Evolutionary conservation across 2,888 invertebrate genomes (phyloP), one percentile per base, ranked within the genome.

Genomic region (Linnaemya tessellans): DNA sequence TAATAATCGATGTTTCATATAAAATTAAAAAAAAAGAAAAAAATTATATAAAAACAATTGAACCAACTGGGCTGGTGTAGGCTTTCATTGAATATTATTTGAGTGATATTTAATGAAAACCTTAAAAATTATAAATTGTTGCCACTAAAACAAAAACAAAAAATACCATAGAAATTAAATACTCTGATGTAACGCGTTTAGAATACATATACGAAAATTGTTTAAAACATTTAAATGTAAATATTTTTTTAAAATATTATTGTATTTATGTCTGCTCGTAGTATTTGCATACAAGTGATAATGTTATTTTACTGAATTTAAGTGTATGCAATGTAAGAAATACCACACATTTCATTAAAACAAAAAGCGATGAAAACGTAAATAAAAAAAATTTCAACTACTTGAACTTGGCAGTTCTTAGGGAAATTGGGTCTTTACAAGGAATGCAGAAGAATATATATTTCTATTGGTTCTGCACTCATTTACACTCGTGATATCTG

Each of bases 1-100:
- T 75, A 60, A 70, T n/a, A 65, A 18, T 46, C 49, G 46, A 78
- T 73, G 83, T 74, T 73, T 73, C n/a, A 11, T 38, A 20, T 15
- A 35, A 9, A 56, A 82, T 38, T 56, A 5, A 3, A 30, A 30
- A 30, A 30, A 56, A 82, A 46, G 56, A 5, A 3, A 30, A 30
- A 30, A 30, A 30, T 30, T 56, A 83, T 80, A n/a, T 65, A 87
- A 38, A 70, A n/a, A 62, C 11, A 46, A 18, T 5, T 25, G 46
- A 15, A 38, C 49, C 35, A 80, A 82, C 71, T 87, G 91, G 91
- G 91, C 91, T 91, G 91, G 90, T 91, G 88, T 88, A 89, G 89
- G 88, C 90, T 90, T 88, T 88, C 88, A 89, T 84, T 88, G 30
- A 67, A 8, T 75, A 80, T 67, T 71, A 80, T 62, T 38, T 10